Percentiles rank a stretch among this genome's conserved stretches.
phyloP scores from a whole-genome alignment of 2,113 vertebrate species.

The Apeltes quadracus region DNA sequence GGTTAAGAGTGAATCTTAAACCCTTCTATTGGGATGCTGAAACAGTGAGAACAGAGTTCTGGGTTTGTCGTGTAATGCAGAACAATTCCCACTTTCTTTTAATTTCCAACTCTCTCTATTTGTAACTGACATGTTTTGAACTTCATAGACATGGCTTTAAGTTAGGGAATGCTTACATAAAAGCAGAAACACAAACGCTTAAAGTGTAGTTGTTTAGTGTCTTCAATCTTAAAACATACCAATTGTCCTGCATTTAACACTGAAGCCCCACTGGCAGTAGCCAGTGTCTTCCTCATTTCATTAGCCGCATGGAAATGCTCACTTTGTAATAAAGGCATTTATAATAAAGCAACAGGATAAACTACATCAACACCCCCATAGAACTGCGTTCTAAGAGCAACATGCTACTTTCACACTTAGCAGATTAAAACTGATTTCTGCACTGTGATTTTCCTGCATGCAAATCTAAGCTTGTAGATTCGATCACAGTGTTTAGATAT shows the following conservation, averaged over 20 bases:
- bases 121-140: conserved; percentile 17
- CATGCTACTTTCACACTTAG: neutral
- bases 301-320: conserved; percentile 13
- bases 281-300: conserved; percentile 5
- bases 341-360: conserved; percentile 20
- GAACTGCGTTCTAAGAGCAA: neutral
- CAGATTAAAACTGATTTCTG: neutral
- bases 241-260: conserved; percentile 30
- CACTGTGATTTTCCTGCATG: conserved; percentile 2
- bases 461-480: conserved; percentile 6
- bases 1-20: neutral
- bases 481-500: conserved; percentile 3
- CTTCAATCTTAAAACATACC: conserved; percentile 19
- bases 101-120: neutral
- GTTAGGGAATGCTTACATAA: neutral
- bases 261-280: conserved; percentile 5
- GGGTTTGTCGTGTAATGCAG: neutral
- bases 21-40: neutral
- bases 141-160: conserved; percentile 3
- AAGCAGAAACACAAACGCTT: neutral
- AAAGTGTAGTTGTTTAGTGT: too few species aligned
- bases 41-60: neutral
- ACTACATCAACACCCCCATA: conserved; percentile 1
- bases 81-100: neutral
- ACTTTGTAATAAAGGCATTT: conserved; percentile 20